phyloP scores from a whole-genome alignment of 2,797 vertebrate genomes.

The Hydrolagus colliei region DNA sequence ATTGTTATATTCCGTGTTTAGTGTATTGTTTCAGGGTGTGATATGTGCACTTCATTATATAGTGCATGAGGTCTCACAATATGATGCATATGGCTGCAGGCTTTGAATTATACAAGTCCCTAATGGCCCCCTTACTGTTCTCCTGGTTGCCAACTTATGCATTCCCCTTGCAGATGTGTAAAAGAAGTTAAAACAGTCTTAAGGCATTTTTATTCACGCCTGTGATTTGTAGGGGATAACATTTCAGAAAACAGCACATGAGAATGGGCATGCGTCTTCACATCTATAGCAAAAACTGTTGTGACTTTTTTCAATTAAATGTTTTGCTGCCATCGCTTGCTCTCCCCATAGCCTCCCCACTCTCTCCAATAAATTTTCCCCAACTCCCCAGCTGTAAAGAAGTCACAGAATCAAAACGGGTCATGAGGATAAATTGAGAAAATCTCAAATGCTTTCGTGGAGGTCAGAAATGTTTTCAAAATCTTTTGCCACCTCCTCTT shows the following conservation, averaged over 20 bases:
- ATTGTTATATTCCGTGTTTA: not conserved
- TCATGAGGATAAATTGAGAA: not conserved
- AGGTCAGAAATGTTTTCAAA: not conserved
- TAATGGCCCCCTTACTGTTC: not conserved
- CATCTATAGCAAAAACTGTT: not conserved
- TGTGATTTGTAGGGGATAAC: not conserved
- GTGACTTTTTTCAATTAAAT: not conserved
- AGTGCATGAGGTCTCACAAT: not conserved
- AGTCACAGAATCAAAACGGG: not conserved
- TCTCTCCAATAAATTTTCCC: not conserved
- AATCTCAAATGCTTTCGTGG: not conserved
- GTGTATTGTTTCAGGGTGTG: not conserved
- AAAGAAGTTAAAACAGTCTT: not conserved
- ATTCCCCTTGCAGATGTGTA: slow-evolving; percentile 1
- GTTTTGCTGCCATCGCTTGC: not conserved
- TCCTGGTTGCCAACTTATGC: not conserved
- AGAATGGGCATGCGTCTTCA: not conserved
- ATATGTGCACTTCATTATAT: not conserved
- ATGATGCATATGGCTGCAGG: not conserved
- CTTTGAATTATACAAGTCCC: not conserved
- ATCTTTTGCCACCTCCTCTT: not conserved
- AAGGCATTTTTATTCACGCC: not conserved
- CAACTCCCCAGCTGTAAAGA: not conserved
- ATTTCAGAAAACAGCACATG: not conserved
- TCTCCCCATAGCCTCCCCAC: not conserved